These are phyloP conservation scores for Anser cygnoides DNA, from an alignment of 2,113 vertebrate genomes.

Conservation along the genomic window DNA sequence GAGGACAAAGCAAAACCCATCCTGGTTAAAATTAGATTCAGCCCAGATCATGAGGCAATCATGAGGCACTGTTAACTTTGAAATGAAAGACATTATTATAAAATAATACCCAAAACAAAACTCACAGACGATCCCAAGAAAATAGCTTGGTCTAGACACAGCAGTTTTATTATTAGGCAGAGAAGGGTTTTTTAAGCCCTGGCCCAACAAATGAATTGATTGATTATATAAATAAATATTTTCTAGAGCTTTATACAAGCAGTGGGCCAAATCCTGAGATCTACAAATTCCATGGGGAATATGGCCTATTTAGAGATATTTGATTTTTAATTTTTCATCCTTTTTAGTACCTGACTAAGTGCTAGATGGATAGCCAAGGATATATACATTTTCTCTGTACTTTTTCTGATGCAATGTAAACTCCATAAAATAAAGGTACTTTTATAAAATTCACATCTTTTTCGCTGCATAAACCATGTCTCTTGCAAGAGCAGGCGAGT, in stretches of 20 bases:
- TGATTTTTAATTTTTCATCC: not conserved
- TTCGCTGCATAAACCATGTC: not conserved
- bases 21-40: conserved; percentile 75
- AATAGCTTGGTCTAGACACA: conserved; percentile 56
- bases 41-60: conserved; percentile 72
- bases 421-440: not conserved
- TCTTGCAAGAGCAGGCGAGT: not conserved
- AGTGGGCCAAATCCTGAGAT: not conserved
- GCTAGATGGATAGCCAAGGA: not conserved
- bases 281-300: not conserved
- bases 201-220: conserved; percentile 38
- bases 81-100: conserved; percentile 51
- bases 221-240: conserved; percentile 29
- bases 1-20: conserved; percentile 77
- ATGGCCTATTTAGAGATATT: not conserved
- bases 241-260: not conserved
- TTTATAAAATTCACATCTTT: not conserved
- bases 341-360: not conserved
- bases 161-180: conserved; percentile 58
- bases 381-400: not conserved
- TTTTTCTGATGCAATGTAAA: not conserved
- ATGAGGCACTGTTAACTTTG: conserved; percentile 59
- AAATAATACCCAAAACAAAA: conserved; percentile 59
- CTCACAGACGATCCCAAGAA: conserved; percentile 30
- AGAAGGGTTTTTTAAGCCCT: not conserved